Percentiles rank a stretch among this genome's conserved stretches.
phyloP scores from a whole-genome alignment of 2,888 invertebrate genomes.

The Drosophila eohydei region DNA sequence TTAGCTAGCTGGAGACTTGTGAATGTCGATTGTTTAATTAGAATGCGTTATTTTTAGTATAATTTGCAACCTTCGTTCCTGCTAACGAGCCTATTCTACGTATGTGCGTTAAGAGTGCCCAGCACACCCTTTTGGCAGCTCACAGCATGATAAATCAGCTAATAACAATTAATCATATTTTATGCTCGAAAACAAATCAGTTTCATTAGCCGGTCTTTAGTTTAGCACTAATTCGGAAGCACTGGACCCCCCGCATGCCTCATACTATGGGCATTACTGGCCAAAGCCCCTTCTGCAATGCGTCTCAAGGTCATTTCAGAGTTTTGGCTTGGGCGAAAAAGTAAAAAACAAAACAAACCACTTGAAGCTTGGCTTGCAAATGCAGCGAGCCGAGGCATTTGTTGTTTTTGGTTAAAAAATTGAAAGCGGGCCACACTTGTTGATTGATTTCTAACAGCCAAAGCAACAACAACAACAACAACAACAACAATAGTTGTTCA shows the following conservation, averaged over 20 bases:
- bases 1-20: not conserved
- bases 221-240: slow-evolving; percentile 65
- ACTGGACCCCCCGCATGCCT: slow-evolving; percentile 4
- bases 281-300: slow-evolving; percentile 23
- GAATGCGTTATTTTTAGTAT: slow-evolving; percentile 3
- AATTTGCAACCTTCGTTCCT: slow-evolving; percentile 19
- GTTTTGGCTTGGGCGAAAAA: slow-evolving; percentile 34
- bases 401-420: slow-evolving; percentile 57
- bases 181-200: slow-evolving; percentile 29
- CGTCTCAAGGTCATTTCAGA: slow-evolving; percentile 64
- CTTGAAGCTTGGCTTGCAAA: slow-evolving; percentile 53
- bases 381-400: slow-evolving; percentile 62
- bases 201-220: slow-evolving; percentile 49
- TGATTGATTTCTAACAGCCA: slow-evolving; percentile 67
- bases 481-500: slow-evolving; percentile 38
- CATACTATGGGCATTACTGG: slow-evolving; percentile 20
- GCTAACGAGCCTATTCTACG: slow-evolving; percentile 35
- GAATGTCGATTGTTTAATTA: slow-evolving; percentile 18
- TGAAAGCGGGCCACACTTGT: slow-evolving; percentile 77
- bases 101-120: not conserved
- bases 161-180: slow-evolving; percentile 40
- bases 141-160: slow-evolving; percentile 7
- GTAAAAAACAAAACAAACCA: slow-evolving; percentile 9
- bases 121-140: slow-evolving; percentile 15
- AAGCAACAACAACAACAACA: slow-evolving; percentile 11